Base-by-base conservation (phyloP, 2,113 vertebrate species). In the Montifringilla adamsi region DNA sequence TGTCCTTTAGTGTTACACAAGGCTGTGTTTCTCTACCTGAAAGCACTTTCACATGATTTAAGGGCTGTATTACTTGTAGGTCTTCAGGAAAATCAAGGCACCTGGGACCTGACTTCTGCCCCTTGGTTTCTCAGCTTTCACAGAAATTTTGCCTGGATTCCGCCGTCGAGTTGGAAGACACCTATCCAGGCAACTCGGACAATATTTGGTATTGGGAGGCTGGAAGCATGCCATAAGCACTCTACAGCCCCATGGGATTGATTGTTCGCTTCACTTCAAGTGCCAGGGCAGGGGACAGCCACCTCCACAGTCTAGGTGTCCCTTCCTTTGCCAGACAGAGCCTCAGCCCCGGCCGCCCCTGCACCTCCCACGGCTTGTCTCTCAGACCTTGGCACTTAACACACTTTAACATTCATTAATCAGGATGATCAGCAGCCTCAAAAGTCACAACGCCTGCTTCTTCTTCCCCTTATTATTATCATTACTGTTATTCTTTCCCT, bases 401-500 rank as follows among this genome's bases (percentile, higher is more conserved):
- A 8, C 58, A 31, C 82, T 91, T 89, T 52, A 91, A 30, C 43
- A 81, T 55, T 67, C 62, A 44, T 88, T 92, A 92, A 89, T 93
- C 87, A 94, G 92, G 92, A 84, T 67, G 87, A 85, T 50, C 59
- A 81, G 18, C 50, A 68, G 46, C 33, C 52, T 88, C 49, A 35
- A 15, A 58, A 30, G 10, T 31, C 20, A 28, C 31, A 52, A 50
- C 58, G 56, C 26, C n/a, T 4, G 8, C 64, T 69, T 76, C 53
- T 52, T 89, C 30, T 75, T 69, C 67, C 23, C 8, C 1, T 72
- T 62, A 30, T 67, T 62, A 24, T 78, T 60, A 39, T 41, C n/a
- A 18, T 69, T 69, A 15, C 69, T 37, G 21, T 52, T 15, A 12
- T 37, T 59, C 52, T 59, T 62, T 33, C 26, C 11, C 19, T 69